A percentile compares a stretch with the other conserved stretches of the same genome.
These are phyloP conservation scores for Paradoxurus hermaphroditus DNA, from an alignment of 2,113 vertebrate genomes.

Conservation along the genomic window DNA sequence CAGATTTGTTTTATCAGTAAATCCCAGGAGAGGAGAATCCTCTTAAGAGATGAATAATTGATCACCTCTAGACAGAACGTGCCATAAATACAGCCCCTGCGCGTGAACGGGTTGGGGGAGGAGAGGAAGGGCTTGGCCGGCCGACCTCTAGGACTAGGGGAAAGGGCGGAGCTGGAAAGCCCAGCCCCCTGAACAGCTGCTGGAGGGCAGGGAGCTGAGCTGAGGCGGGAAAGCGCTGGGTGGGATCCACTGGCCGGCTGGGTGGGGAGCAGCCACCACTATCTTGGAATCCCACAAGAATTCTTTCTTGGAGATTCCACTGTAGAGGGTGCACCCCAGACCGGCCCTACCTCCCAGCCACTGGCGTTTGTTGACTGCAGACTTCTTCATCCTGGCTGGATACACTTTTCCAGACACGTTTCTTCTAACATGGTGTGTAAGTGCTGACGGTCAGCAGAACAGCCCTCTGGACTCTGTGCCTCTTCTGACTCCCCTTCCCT, in stretches of 20 bases:
- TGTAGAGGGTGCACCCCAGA: not conserved
- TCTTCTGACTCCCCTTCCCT: not conserved
- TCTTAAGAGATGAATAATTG: constrained; percentile 58
- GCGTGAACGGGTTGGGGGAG: not conserved
- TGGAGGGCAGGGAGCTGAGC: not conserved
- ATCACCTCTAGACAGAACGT: not conserved
- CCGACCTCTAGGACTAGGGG: not conserved
- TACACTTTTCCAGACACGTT: not conserved
- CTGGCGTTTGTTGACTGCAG: not conserved
- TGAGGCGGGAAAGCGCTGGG: not conserved
- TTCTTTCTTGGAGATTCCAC: not conserved
- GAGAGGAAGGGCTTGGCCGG: not conserved
- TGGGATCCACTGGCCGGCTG: not conserved
- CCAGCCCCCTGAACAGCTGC: not conserved
- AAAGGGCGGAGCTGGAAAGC: not conserved
- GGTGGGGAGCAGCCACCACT: not conserved
- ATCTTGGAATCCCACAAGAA: not conserved
- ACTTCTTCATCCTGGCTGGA: not conserved
- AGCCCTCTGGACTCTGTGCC: not conserved
- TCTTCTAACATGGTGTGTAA: not conserved
- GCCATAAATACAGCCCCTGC: not conserved
- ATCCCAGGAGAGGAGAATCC: not conserved
- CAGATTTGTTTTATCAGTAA: constrained; percentile 15
- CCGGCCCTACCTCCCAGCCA: not conserved
- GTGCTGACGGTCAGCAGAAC: not conserved